Evolutionary conservation across 2,888 invertebrate species (phyloP), one percentile per base, ranked within the genome.

Genomic region (Antheraea yamamai): DNA sequence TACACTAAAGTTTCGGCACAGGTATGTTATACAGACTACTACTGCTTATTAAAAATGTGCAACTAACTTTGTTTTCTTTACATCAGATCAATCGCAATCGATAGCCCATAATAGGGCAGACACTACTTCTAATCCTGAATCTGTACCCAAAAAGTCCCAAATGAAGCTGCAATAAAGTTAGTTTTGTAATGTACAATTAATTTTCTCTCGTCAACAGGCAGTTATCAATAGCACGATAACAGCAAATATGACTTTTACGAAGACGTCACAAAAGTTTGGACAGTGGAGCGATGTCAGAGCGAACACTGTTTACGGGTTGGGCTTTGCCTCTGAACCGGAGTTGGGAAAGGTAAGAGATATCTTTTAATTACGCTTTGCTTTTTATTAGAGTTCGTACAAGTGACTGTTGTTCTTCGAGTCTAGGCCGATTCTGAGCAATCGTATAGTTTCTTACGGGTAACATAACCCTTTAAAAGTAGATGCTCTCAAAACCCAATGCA

Each of bases 201-300:
- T 66, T 30, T 70, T 55, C 58, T 70, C 66, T 74, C 18, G 14
- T 73, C 70, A 26, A 6, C 93, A 98, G 97, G 99, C 99, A 83
- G 98, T 99, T 80, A 99, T 99, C 87, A 99, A 99, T 95, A 99
- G 99, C 90, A 99, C 99, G 72, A 98, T 99, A 83, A 99, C 99
- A 74, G 98, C 99, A 12, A 98, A 98, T 89, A 99, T 99, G 99
- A 98, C 98, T 70, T 99, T 99, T 91, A 99, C 99, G 73, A 99
- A 99, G 93, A 99, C 99, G 6, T 99, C 99, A 14, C 99, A 99
- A 93, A 99, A 99, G 95, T 99, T 99, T 95, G 99, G 99, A 1
- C 99, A 99, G 92, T 99, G 99, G 99, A 98, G 99, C 81, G 99
- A 99, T 94, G 97, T 98, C 68, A 95, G 99, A 78, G 99, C 99